A percentile compares a stretch with the other conserved stretches of the same genome.
Conservation (phyloP, 2,113 vertebrate genomes). For the Daphoenositta chrysoptera region DNA sequence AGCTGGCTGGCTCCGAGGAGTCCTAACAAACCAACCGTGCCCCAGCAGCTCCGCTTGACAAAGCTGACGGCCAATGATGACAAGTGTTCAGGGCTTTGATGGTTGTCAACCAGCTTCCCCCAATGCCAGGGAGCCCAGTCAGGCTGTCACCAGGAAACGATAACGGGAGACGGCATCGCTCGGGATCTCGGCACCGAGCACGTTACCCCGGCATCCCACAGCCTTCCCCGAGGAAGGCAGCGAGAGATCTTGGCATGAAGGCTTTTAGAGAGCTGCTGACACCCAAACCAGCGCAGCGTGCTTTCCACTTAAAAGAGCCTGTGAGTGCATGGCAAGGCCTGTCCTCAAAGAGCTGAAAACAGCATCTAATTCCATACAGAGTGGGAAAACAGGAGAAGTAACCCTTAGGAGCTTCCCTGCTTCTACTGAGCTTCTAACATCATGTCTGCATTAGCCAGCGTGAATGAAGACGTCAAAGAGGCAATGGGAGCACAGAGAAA, state of each 20-base stretch:
- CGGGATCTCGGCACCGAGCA: not conserved
- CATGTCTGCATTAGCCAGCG: fast-evolving
- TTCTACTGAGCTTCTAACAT: not conserved
- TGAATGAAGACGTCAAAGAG: not conserved
- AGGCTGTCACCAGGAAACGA: not conserved
- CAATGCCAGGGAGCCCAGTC: not conserved
- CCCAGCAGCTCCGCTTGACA: not conserved
- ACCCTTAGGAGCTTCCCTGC: not conserved
- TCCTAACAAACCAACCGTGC: not conserved
- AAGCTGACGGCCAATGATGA: not conserved
- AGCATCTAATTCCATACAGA: not conserved
- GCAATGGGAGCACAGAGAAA: not conserved
- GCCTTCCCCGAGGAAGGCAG: not conserved
- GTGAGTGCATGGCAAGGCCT: fast-evolving
- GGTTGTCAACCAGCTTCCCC: not conserved
- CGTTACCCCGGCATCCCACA: not conserved
- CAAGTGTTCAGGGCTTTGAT: not conserved
- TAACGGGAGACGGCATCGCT: not conserved
- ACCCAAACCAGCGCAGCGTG: not conserved
- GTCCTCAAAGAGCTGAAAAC: not conserved
- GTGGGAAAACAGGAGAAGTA: not conserved
- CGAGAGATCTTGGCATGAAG: not conserved
- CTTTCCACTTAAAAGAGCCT: not conserved
- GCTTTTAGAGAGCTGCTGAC: not conserved
- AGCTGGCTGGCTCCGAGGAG: not conserved